A percentile compares a stretch with the other conserved stretches of the same genome.
Evolutionary conservation across 2,888 invertebrate species (phyloP).

Genomic region (Parnassius smintheus): DNA sequence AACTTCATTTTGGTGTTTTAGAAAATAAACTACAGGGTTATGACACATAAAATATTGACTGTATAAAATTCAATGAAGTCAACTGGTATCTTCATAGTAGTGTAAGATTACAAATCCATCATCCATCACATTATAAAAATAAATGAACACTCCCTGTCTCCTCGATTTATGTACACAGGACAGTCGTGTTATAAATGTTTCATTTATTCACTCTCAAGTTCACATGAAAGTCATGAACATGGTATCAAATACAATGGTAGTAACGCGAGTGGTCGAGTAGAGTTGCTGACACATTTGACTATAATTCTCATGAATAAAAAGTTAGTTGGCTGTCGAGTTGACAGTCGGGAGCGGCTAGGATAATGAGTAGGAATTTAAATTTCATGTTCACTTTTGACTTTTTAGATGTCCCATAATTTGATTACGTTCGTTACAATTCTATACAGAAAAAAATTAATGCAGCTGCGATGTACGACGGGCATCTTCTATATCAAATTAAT

Average conservation of each 20-base stretch:
- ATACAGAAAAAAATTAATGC: conserved; percentile 3
- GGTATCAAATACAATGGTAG: conserved; percentile 20
- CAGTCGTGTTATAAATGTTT: conserved; percentile 28
- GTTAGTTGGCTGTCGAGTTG: conserved; percentile 54
- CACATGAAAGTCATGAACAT: conserved; percentile 26
- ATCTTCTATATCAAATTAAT: too few relatives aligned
- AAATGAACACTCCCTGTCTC: conserved; percentile 22
- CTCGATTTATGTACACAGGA: conserved; percentile 24
- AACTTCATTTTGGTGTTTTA: too few relatives aligned
- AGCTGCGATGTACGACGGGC: too few relatives aligned
- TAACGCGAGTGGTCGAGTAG: conserved; percentile 27
- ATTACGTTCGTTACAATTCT: neutral
- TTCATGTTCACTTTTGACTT: conserved; percentile 41
- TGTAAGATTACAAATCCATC: conserved; percentile 25
- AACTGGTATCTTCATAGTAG: conserved; percentile 6
- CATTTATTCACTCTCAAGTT: conserved; percentile 20
- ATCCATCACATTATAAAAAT: conserved; percentile 25
- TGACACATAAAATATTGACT: too few relatives aligned
- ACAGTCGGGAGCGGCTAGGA: conserved; percentile 57
- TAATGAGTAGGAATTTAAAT: conserved; percentile 64
- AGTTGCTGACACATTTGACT: conserved; percentile 59
- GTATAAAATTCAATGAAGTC: neutral
- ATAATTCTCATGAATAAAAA: conserved; percentile 64
- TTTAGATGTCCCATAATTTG: conserved; percentile 3
- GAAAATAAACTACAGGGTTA: too few relatives aligned